Conservation (phyloP, 2,888 invertebrate genomes). For the Dicycla oo region DNA sequence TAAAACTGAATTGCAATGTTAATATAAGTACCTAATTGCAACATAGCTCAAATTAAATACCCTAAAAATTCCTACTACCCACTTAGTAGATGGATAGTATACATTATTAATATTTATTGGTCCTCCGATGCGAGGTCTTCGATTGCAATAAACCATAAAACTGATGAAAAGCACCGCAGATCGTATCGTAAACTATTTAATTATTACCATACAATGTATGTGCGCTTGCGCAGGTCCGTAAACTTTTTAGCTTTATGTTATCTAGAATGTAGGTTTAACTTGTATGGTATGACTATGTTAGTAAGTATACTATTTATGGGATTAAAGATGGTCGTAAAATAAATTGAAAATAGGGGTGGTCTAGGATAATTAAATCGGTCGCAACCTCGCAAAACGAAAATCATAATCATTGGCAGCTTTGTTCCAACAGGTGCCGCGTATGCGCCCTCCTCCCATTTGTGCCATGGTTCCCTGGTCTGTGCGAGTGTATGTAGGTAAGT, state of each 20-base stretch:
- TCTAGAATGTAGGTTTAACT: slow-evolving; percentile 2
- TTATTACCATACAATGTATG: slow-evolving; percentile 62
- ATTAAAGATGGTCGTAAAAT: slow-evolving; percentile 8
- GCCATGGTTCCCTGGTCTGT: too few relatives aligned
- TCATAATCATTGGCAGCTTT: too few relatives aligned
- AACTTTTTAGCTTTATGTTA: slow-evolving; percentile 35
- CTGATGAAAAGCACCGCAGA: slow-evolving; percentile 60
- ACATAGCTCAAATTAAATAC: slow-evolving; percentile 1
- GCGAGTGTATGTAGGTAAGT: too few relatives aligned
- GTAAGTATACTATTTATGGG: neutral
- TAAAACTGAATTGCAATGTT: neutral
- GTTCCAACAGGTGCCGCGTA: too few relatives aligned
- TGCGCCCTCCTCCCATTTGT: too few relatives aligned
- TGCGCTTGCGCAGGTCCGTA: slow-evolving; percentile 57
- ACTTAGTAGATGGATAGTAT: slow-evolving; percentile 10
- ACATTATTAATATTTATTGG: slow-evolving; percentile 40
- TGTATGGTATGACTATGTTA: slow-evolving; percentile 1
- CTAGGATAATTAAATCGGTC: neutral
- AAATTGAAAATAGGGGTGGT: neutral
- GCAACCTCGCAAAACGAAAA: too few relatives aligned
- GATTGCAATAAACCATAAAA: slow-evolving; percentile 54
- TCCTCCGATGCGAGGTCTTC: slow-evolving; percentile 10
- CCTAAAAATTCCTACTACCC: slow-evolving; percentile 22
- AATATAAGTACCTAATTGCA: neutral
- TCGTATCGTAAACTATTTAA: slow-evolving; percentile 60